Base-by-base conservation (phyloP, 1,140 invertebrate species). In the Homalodisca vitripennis region DNA sequence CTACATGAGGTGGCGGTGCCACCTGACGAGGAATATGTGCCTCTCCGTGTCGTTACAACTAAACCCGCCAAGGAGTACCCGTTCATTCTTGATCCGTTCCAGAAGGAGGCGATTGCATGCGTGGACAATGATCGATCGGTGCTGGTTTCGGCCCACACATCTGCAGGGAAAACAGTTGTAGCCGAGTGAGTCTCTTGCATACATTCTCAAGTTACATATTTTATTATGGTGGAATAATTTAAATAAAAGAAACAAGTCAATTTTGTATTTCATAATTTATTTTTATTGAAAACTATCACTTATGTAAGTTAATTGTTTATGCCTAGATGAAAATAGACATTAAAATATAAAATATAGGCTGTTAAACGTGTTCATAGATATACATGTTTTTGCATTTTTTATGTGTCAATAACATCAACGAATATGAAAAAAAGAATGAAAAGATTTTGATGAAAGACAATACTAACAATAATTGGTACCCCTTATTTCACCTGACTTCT, bases 121-220 rank as follows among this genome's bases (percentile, higher is more conserved):
- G 91, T 99, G 73, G 97, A 99, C 78, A 99, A 99, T 80, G 91
- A 96, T 78, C 97, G 95, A 77, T 98, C 97, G 24, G 97, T 99
- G 12, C 84, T 99, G 24, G 98, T 99, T 0, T 98, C 97, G 0
- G 98, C 98, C 30, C 98, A 99, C 79, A 99, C 98, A 3, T 99
- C 97, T n/a, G 97, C 98, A 70, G 98, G 98, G 57, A 99, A 99
- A 88, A 99, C 98, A 62, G 98, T 99, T 24, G 95, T 98, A 41
- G 98, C 97, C 32, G 95, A 98, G 92, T 98, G 88, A 86, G 92
- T 55, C 14, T 41, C 41, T 62, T 67, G 20, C 12, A 17, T n/a
- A n/a, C n/a, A n/a, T n/a, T n/a, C n/a, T n/a, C n/a, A n/a, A n/a
- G n/a, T 51, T 47, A 55, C 6, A 12, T 10, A 41, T 41, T 41